These are phyloP conservation scores for Archips crataeganus DNA, from an alignment of 2,888 invertebrate genomes.

Conservation along the genomic window DNA sequence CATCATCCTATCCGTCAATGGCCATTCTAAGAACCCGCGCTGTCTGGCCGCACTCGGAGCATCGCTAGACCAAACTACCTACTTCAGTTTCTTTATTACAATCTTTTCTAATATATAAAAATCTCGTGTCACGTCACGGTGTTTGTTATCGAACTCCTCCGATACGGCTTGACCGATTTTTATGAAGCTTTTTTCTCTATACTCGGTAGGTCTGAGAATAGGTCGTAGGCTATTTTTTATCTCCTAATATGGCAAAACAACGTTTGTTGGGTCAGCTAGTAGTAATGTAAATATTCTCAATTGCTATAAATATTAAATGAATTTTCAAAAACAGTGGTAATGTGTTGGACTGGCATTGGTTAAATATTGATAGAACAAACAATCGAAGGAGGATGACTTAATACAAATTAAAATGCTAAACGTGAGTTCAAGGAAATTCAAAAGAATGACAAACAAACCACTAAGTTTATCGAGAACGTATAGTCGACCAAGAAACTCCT, in stretches of 20 bases:
- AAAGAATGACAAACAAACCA: conserved; percentile 5
- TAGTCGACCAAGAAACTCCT: too few species aligned
- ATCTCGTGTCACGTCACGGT: too few species aligned
- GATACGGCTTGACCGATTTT: too few species aligned
- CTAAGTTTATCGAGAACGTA: background rate
- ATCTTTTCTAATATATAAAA: background rate
- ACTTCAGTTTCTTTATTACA: background rate
- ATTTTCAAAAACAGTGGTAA: background rate
- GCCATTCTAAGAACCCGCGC: conserved; percentile 12
- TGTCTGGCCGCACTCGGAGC: conserved; percentile 18
- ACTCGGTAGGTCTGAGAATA: too few species aligned
- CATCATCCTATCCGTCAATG: conserved; percentile 23
- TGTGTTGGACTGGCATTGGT: background rate
- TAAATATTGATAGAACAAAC: conserved; percentile 23
- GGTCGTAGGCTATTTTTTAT: too few species aligned
- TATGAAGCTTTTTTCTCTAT: too few species aligned
- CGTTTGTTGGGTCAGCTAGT: too few species aligned
- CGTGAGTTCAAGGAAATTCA: conserved; percentile 13
- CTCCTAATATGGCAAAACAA: too few species aligned
- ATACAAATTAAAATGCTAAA: conserved; percentile 27
- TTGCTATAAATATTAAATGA: background rate
- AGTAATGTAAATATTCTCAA: too few species aligned
- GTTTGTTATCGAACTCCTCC: too few species aligned
- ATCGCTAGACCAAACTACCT: conserved; percentile 1
- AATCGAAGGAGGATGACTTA: conserved; percentile 28